Conservation (phyloP, 2,797 vertebrate genomes). For the Acridotheres tristis region DNA sequence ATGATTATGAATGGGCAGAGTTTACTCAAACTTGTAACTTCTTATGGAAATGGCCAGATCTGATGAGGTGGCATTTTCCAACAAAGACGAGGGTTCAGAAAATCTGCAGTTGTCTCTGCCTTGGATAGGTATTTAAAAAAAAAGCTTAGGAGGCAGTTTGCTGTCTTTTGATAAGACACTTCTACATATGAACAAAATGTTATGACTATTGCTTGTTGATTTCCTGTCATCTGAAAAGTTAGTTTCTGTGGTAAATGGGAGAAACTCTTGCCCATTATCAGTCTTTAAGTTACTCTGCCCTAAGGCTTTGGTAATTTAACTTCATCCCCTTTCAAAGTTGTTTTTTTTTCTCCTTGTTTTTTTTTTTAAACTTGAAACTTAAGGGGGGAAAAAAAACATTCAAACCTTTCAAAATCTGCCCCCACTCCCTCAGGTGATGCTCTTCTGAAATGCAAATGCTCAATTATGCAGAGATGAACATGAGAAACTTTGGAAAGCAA, state of each 20-base stretch:
- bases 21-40: not conserved
- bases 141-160: not conserved
- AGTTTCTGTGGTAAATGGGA: constrained; percentile 38
- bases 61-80: not conserved
- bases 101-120: not conserved
- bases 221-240: constrained; percentile 28
- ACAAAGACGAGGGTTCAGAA: not conserved
- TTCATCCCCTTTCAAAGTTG: constrained; percentile 32
- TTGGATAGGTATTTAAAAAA: not conserved
- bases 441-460: constrained; percentile 67
- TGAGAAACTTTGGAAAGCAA: constrained; percentile 57
- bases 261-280: constrained; percentile 17
- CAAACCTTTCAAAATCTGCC: constrained; percentile 28
- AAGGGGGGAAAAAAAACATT: not conserved
- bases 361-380: constrained; percentile 11
- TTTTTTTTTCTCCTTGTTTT: rapidly evolving
- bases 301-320: constrained; percentile 41
- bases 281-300: constrained; percentile 36
- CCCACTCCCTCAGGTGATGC: constrained; percentile 42
- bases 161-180: not conserved
- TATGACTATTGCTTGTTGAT: constrained; percentile 17
- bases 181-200: not conserved
- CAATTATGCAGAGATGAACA: constrained; percentile 63
- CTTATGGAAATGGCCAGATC: not conserved
- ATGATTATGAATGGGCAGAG: not conserved